Evolutionary conservation across 2,113 vertebrate genomes (phyloP).

Genomic region (Corythoichthys haematopterus): DNA sequence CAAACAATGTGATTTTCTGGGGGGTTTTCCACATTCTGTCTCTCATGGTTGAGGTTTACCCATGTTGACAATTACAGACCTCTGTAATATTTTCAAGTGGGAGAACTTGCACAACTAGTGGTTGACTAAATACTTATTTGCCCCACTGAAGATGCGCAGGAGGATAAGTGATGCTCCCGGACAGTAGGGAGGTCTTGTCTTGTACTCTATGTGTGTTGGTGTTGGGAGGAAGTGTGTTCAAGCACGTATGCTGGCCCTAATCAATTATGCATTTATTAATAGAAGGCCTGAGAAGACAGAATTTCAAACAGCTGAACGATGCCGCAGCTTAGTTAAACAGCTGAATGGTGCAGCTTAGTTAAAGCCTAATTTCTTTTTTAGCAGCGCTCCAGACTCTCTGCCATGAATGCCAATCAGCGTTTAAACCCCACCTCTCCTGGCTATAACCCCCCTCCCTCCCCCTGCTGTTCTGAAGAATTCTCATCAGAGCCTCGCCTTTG

Average conservation of each 20-base stretch:
- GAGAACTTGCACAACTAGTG: no score
- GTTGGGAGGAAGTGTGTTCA: slow-evolving; percentile 55
- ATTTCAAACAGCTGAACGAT: slow-evolving; percentile 72
- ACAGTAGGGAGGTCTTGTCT: slow-evolving; percentile 17
- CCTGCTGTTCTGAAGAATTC: slow-evolving; percentile 68
- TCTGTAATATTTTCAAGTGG: no score
- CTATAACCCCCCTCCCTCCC: slow-evolving; percentile 49
- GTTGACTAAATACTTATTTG: no score
- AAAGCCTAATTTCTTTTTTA: slow-evolving; percentile 75
- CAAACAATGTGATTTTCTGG: no score
- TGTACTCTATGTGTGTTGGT: slow-evolving; percentile 25
- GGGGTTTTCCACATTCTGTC: no score
- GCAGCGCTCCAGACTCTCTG: slow-evolving; percentile 63
- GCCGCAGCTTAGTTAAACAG: slow-evolving; percentile 73
- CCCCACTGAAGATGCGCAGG: slow-evolving; percentile 7
- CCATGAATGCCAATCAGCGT: slow-evolving; percentile 72
- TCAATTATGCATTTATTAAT: slow-evolving; percentile 76
- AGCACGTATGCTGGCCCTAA: slow-evolving; percentile 61
- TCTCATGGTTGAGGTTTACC: no score
- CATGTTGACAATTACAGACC: no score
- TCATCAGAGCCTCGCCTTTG: slow-evolving; percentile 70
- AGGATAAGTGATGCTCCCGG: slow-evolving; percentile 7
- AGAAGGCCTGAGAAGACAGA: slow-evolving; percentile 72
- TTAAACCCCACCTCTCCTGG: slow-evolving; percentile 61
- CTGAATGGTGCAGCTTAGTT: slow-evolving; percentile 72